Evolutionary conservation across 2,113 vertebrate genomes (phyloP), one percentile per base, ranked within the genome.

Genomic region (Spermophilus dauricus): DNA sequence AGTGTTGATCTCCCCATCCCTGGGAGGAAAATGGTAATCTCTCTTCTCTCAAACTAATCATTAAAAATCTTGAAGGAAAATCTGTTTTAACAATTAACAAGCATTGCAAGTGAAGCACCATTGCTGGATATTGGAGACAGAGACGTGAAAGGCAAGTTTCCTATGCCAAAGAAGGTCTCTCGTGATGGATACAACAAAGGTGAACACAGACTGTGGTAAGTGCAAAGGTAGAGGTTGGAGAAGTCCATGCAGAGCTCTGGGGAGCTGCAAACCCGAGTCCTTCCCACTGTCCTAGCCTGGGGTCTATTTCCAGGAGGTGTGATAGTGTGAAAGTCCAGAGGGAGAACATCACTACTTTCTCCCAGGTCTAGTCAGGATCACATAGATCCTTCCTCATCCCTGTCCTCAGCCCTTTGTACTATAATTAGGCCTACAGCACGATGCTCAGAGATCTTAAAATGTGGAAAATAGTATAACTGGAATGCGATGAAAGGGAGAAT

Each of bases 11-110:
- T 56, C 4, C 32, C 28, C 0, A 1, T 5, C 28, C 53, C 80
- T 61, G 3, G 8, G 16, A 61, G 51, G 32, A 92, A 84, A 67
- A 81, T 24, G 24, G 24, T 24, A 51, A 76, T 32, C 37, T 63
- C 42, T 92, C 45, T 56, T 67, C 73, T 77, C 28, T 82, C 39
- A 86, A 96, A 88, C n/a, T 51, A 45, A 78, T 95, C 82, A 34
- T 77, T 87, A 17, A 77, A 89, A 51, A 5, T 87, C 88, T 96
- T 76, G 28, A 86, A 95, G 76, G 61, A 72, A 93, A 94, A 8
- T 22, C 14, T 89, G 81, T 77, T 92, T 90, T 69, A 94, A 65
- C 48, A 81, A 48, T 97, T 87, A 94, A 70, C 37, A 13, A 73
- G 28, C 13, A 1, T 14, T 22, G 73, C 61, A 61, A 76, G 69